A percentile compares a stretch with the other conserved stretches of the same genome.
Conservation (phyloP, 2,797 vertebrate genomes). For the Myotis daubentonii region DNA sequence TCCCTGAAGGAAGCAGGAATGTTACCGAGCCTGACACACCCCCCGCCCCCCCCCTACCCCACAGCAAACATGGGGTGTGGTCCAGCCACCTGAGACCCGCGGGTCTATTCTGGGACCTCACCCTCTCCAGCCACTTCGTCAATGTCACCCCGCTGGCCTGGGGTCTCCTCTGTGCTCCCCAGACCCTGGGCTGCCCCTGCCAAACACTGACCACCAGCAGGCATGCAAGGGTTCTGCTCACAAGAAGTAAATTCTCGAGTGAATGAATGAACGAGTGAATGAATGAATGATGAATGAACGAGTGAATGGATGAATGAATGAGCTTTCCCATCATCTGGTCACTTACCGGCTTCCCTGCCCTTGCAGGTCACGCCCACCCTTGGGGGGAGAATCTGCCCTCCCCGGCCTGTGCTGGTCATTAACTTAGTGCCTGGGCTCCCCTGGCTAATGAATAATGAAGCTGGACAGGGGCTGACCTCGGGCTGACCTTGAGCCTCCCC, state of each 20-base stretch:
- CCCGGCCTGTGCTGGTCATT: neutral
- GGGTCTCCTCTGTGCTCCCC: neutral
- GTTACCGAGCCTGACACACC: neutral
- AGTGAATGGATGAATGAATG: too few species aligned
- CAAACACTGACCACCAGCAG: neutral
- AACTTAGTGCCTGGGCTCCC: neutral
- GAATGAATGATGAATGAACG: too few species aligned
- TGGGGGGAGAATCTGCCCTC: neutral
- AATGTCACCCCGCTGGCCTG: neutral
- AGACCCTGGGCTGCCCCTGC: neutral
- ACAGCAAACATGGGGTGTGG: neutral
- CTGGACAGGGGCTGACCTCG: constrained; percentile 59
- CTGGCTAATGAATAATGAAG: constrained; percentile 63
- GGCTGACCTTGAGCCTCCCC: constrained; percentile 46
- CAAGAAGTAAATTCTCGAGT: neutral
- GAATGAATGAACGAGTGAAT: neutral
- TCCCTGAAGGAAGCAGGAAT: too few species aligned
- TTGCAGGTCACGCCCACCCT: neutral
- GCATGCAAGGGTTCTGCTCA: neutral
- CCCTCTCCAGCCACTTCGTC: neutral
- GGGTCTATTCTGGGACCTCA: neutral
- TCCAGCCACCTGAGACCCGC: neutral
- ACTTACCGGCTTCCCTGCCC: neutral
- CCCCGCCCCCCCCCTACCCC: fast-evolving
- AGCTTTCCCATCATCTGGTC: neutral